Evolutionary conservation across 30 jellyfish, hydroid and myxozoan species (phyloP), one percentile per base, ranked within the genome.

Genomic region (Hydractinia symbiolongicarpus): DNA sequence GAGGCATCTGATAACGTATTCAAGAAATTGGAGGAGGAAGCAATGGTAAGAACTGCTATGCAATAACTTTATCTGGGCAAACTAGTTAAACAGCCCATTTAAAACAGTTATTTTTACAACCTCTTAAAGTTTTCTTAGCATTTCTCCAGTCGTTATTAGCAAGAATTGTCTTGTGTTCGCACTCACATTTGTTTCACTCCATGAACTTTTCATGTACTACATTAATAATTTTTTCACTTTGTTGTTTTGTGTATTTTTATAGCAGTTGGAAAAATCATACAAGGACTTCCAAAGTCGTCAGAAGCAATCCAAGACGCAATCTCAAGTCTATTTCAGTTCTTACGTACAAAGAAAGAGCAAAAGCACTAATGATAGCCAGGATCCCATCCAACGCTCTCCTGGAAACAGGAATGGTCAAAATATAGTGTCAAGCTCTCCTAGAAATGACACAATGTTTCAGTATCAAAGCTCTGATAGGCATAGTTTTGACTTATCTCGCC

Each of bases 181-280:
- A 30, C 44, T 30, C 44, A 30, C 44, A 30, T 30, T 30, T 30
- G 44, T 30, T 30, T 30, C 44, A 30, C 44, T 30, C 44, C 44
- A 30, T 30, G 44, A 30, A 30, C 2, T 30, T 30, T 30, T 30
- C 44, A 1, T 30, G 44, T 2, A 2, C 44, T 30, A 30, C 2
- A 30, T 30, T 30, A 30, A 0, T 30, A 30, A 0, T 30, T 30
- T 30, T 30, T 30, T 30, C 44, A 30, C 44, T 1, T 30, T 30
- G 2, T 30, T 30, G 54, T 53, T 9, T 71, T 71, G 68, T 8
- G 7, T 8, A 1, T 71, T 30, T 71, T 7, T 71, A 19, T 20
- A 71, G 80, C 40, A 50, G 17, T 71, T 71, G 60, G 80, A 71
- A 50, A 30, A 71, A 20, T 71, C 80, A n/a, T 71, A 71, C 80